Evolutionary conservation across 2,888 invertebrate species (phyloP).

Genomic region (Argynnis bischoffii): DNA sequence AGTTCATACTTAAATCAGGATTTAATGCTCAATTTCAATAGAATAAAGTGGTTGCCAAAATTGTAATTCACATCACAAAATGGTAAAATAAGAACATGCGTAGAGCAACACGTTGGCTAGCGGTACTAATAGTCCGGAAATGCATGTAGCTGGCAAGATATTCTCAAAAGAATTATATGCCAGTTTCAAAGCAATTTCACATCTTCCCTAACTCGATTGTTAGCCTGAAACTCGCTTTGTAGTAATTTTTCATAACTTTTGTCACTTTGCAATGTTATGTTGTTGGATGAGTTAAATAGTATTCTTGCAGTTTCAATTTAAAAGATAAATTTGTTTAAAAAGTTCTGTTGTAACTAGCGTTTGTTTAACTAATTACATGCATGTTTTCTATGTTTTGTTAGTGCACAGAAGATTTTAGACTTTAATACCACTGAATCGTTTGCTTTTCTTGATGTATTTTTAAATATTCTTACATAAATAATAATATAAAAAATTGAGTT

Average conservation of each 20-base stretch:
- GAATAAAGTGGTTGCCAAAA: background rate
- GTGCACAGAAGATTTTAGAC: too few relatives aligned
- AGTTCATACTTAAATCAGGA: too few relatives aligned
- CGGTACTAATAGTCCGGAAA: constrained; percentile 47
- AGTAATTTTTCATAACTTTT: constrained; percentile 32
- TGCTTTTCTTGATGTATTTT: too few relatives aligned
- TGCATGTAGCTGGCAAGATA: constrained; percentile 61
- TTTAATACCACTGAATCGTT: too few relatives aligned
- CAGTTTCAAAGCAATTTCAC: constrained; percentile 57
- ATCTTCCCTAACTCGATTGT: constrained; percentile 53
- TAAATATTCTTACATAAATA: too few relatives aligned
- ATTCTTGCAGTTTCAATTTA: background rate
- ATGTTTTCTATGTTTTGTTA: too few relatives aligned
- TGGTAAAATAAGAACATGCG: constrained; percentile 32
- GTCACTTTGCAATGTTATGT: constrained; percentile 31
- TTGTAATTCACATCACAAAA: constrained; percentile 17
- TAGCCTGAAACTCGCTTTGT: constrained; percentile 35
- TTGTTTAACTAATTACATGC: too few relatives aligned
- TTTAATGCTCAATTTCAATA: too few relatives aligned
- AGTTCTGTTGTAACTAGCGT: too few relatives aligned
- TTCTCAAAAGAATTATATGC: constrained; percentile 57
- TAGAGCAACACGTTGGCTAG: constrained; percentile 50
- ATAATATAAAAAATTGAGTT: too few relatives aligned
- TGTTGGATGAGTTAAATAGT: constrained; percentile 11
- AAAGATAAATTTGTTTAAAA: background rate